Conservation (phyloP, 2,113 vertebrate species). For the Pedionomus torquatus region DNA sequence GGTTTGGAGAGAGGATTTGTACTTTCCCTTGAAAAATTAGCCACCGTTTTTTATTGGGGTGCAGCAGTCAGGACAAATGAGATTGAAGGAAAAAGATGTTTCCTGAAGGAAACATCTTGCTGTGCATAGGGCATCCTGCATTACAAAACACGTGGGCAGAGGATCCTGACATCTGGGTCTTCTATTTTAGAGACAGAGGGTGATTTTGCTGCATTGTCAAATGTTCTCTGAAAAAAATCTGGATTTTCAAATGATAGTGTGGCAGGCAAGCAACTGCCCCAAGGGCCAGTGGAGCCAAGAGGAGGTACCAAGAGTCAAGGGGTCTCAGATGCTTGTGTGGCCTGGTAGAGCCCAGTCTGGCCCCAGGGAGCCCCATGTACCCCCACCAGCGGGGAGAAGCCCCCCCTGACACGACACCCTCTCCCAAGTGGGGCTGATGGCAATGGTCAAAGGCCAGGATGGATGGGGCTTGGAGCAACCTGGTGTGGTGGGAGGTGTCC, state of each 20-base stretch:
- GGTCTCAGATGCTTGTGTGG: accelerated
- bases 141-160: not conserved
- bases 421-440: not conserved
- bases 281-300: not conserved
- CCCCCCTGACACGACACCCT: not conserved
- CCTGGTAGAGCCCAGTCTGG: not conserved
- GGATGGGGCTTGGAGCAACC: too few relatives aligned
- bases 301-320: not conserved
- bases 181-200: not conserved
- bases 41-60: not conserved
- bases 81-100: not conserved
- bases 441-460: too few relatives aligned
- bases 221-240: not conserved
- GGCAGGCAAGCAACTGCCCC: not conserved
- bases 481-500: too few relatives aligned
- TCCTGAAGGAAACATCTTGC: not conserved
- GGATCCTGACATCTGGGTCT: accelerated
- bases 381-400: not conserved
- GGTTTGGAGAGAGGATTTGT: not conserved
- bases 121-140: not conserved
- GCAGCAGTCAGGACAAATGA: not conserved
- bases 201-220: not conserved
- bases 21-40: not conserved
- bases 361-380: not conserved
- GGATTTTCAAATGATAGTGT: not conserved